Evolutionary conservation across 2,888 invertebrate genomes (phyloP).

Genomic region (Melieria omissa): DNA sequence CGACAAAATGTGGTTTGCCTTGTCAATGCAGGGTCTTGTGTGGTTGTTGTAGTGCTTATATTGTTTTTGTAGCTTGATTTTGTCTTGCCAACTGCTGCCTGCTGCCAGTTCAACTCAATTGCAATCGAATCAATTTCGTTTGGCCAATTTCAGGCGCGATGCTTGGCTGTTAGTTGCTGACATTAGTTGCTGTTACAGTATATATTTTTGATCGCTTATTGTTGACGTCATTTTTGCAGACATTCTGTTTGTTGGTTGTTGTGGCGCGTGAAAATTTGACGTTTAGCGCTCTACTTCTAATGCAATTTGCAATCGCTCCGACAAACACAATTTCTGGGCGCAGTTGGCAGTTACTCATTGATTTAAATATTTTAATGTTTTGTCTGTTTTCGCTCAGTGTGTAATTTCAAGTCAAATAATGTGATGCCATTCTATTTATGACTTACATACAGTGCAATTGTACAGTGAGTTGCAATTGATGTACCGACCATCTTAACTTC

Average conservation of each 20-base stretch:
- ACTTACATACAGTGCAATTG: neutral
- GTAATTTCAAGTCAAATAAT: no score
- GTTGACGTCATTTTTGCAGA: no score
- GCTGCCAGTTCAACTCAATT: neutral
- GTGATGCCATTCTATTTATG: neutral
- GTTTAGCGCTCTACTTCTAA: neutral
- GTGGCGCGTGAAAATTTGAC: neutral
- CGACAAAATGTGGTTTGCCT: constrained; percentile 47
- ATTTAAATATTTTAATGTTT: neutral
- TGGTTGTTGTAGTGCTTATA: constrained; percentile 2
- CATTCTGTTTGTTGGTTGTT: no score
- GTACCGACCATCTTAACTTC: neutral
- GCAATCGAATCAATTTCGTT: neutral
- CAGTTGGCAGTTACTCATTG: neutral
- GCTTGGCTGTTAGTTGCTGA: no score
- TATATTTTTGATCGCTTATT: no score
- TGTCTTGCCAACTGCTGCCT: no score
- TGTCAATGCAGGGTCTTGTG: constrained; percentile 38
- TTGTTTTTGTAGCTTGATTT: neutral
- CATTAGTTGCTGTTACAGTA: no score
- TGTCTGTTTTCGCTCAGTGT: no score
- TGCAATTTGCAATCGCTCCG: no score
- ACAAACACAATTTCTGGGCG: neutral
- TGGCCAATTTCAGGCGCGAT: no score
- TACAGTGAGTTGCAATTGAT: constrained; percentile 3